These are phyloP conservation scores for Diplazon laetatorius DNA, from an alignment of 2,888 invertebrate genomes.

Conservation along the genomic window DNA sequence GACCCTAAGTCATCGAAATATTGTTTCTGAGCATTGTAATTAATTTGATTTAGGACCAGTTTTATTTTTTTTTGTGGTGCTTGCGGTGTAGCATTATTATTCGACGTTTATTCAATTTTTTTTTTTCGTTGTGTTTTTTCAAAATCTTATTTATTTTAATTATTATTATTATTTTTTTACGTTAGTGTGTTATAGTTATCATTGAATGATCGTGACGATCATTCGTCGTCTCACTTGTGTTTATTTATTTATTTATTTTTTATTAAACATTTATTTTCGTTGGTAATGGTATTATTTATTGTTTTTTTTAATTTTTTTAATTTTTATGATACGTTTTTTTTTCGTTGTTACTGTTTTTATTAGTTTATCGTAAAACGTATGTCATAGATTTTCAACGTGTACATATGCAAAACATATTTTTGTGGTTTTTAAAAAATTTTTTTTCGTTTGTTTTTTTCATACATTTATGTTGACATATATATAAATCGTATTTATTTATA, in stretches of 20 bases:
- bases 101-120: slow-evolving; percentile 61
- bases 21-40: slow-evolving; percentile 66
- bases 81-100: slow-evolving; percentile 79
- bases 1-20: slow-evolving; percentile 56
- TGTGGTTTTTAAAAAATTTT: too few relatives aligned
- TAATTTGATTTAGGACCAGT: too few relatives aligned
- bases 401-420: neutral
- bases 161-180: too few relatives aligned
- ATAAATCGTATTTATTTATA: too few relatives aligned
- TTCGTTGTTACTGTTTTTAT: too few relatives aligned
- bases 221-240: slow-evolving; percentile 52
- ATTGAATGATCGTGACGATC: slow-evolving; percentile 25
- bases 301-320: slow-evolving; percentile 22
- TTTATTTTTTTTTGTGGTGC: slow-evolving; percentile 80
- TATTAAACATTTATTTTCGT: slow-evolving; percentile 69
- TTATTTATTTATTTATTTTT: too few relatives aligned
- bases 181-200: too few relatives aligned
- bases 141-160: neutral
- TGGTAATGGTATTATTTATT: slow-evolving; percentile 72
- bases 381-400: slow-evolving; percentile 44
- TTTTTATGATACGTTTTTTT: neutral
- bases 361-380: slow-evolving; percentile 27
- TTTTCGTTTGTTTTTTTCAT: too few relatives aligned
- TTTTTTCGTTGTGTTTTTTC: too few relatives aligned
- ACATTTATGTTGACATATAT: too few relatives aligned